These are phyloP conservation scores for Rhagonycha lutea DNA, from an alignment of 2,888 invertebrate species.

Conservation along the genomic window DNA sequence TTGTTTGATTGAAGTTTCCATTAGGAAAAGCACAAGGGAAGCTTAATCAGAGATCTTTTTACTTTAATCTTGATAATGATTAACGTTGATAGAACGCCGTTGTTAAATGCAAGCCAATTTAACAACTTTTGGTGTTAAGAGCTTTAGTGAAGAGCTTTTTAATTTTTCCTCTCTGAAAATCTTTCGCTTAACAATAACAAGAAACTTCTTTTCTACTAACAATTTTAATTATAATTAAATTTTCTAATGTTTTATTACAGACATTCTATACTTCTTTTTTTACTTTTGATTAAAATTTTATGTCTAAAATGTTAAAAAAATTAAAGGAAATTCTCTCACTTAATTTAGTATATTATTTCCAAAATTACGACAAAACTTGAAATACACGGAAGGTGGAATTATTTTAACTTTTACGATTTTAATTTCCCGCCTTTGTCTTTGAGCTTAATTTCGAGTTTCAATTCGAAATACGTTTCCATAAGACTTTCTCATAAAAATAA, in stretches of 20 bases:
- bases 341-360: background rate
- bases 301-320: background rate
- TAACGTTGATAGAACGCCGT: conserved; percentile 5
- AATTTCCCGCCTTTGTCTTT: background rate
- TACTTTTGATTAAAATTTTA: background rate
- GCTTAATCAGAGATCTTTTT: conserved; percentile 10
- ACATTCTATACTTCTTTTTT: background rate
- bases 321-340: background rate
- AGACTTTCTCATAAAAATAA: too few relatives aligned
- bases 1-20: background rate
- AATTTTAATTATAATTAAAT: background rate
- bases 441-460: too few relatives aligned
- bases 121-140: conserved; percentile 3
- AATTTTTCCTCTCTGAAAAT: background rate
- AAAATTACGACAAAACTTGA: background rate
- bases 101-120: conserved; percentile 8
- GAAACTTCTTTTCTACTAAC: background rate
- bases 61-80: conserved; percentile 7
- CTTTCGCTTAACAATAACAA: background rate
- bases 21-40: conserved; percentile 2
- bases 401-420: background rate
- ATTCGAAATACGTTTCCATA: too few relatives aligned
- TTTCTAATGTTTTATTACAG: background rate
- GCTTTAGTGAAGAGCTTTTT: background rate
- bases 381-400: too few relatives aligned